Conservation (phyloP, 1,140 invertebrate species). For the Paralvinella palmiformis region DNA sequence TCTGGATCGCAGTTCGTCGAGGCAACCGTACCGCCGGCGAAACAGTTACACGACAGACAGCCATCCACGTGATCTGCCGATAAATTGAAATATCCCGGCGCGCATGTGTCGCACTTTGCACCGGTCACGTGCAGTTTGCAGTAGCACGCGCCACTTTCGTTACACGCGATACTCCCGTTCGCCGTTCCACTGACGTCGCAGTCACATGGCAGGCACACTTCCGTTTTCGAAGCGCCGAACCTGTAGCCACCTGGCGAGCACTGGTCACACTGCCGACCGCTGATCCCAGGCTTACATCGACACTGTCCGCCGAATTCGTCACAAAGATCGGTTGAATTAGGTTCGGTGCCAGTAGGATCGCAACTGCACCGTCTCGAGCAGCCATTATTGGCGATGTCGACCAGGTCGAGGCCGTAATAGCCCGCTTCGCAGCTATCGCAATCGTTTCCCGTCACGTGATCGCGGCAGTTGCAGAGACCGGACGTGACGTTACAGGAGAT, state of each 20-base stretch:
- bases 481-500: constrained; percentile 8
- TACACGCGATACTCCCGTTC: constrained; percentile 57
- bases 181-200: constrained; percentile 61
- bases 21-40: background rate
- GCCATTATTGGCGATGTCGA: background rate
- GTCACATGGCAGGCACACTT: constrained; percentile 44
- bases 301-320: constrained; percentile 81
- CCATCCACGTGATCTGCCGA: constrained; percentile 80
- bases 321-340: constrained; percentile 53
- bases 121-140: constrained; percentile 54
- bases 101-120: constrained; percentile 53
- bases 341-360: background rate
- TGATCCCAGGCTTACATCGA: constrained; percentile 89
- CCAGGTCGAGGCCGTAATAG: background rate
- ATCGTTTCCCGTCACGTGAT: constrained; percentile 6
- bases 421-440: constrained; percentile 13
- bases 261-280: constrained; percentile 82
- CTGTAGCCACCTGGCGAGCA: constrained; percentile 94
- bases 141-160: constrained; percentile 64
- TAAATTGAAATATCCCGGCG: constrained; percentile 83
- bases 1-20: background rate
- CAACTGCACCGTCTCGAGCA: background rate
- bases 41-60: constrained; percentile 16
- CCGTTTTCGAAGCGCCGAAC: constrained; percentile 89
- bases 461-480: constrained; percentile 4